Conservation (phyloP, 1,140 invertebrate genomes). For the Drosophila truncata region DNA sequence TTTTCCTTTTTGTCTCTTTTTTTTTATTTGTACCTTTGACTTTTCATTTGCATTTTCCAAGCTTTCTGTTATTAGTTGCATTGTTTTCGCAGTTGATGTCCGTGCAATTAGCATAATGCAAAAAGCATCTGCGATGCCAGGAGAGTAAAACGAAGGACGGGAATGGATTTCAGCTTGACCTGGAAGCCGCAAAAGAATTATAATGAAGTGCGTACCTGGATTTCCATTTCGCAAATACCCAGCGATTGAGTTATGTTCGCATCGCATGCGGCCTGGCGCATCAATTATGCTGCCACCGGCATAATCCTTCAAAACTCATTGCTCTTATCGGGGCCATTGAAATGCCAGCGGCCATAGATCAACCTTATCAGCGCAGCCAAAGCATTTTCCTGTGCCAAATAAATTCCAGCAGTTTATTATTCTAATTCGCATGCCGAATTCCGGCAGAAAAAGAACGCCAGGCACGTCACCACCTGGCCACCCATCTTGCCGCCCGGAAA, state of each 20-base stretch:
- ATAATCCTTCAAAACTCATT: conserved; percentile 64
- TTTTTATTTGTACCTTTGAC: conserved; percentile 8
- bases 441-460: conserved; percentile 47
- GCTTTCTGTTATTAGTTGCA: conserved; percentile 44
- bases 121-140: conserved; percentile 19
- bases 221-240: conserved; percentile 28
- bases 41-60: conserved; percentile 4
- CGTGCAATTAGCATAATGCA: conserved; percentile 59
- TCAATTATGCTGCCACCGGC: conserved; percentile 48
- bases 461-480: conserved; percentile 24
- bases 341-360: conserved; percentile 65
- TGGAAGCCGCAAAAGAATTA: neutral
- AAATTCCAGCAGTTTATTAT: conserved; percentile 79
- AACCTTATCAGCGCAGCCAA: conserved; percentile 76
- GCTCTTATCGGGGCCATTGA: conserved; percentile 68
- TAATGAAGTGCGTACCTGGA: conserved; percentile 45
- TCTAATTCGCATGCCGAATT: conserved; percentile 74
- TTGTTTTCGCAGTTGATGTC: conserved; percentile 54
- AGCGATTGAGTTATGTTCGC: conserved; percentile 48
- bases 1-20: neutral
- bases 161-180: neutral
- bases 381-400: conserved; percentile 79
- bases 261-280: conserved; percentile 43
- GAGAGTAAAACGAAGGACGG: neutral
- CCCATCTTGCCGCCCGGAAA: neutral